Conservation (phyloP, 2,113 vertebrate species). For the Pelecanoides urinatrix region DNA sequence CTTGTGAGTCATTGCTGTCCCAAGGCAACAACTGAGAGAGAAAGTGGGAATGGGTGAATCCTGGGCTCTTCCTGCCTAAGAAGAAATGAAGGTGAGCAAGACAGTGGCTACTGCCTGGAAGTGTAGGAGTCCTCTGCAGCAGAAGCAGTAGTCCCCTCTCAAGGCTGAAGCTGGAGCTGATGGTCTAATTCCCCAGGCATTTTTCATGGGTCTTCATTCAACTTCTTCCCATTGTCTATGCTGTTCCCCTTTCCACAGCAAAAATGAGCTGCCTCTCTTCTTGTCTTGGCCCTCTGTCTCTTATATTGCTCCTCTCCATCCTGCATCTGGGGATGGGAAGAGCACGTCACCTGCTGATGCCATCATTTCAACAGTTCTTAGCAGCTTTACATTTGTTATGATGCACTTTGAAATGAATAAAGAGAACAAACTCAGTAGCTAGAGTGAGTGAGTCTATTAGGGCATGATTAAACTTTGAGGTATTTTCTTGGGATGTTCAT, state of each 20-base stretch:
- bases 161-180: neutral
- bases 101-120: neutral
- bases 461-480: neutral
- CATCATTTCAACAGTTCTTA: neutral
- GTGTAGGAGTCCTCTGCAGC: neutral
- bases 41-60: neutral
- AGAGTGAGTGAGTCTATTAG: neutral
- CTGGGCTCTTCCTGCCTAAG: neutral
- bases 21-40: neutral
- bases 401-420: neutral
- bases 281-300: neutral
- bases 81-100: neutral
- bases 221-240: neutral
- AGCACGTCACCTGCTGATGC: rapidly evolving
- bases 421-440: neutral
- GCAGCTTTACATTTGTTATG: neutral
- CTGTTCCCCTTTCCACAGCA: neutral
- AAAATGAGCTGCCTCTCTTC: neutral
- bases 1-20: neutral
- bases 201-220: neutral
- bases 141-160: neutral
- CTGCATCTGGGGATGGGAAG: neutral
- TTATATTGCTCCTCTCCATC: neutral
- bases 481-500: neutral
- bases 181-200: neutral